These are phyloP conservation scores for Puffinus mauretanicus DNA, from an alignment of 2,113 vertebrate genomes.

Conservation along the genomic window DNA sequence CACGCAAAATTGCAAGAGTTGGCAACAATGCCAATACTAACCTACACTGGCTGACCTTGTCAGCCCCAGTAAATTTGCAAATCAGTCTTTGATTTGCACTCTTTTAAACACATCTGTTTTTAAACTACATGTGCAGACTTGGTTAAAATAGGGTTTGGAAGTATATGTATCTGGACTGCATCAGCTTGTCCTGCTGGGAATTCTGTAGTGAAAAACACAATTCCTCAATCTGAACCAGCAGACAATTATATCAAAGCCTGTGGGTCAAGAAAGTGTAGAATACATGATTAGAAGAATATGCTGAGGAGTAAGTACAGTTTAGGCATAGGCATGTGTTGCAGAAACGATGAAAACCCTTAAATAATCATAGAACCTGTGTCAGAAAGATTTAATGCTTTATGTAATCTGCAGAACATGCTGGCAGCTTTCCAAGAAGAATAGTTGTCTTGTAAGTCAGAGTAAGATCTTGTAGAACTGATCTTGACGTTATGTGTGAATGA, in stretches of 20 bases:
- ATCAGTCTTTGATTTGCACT: neutral
- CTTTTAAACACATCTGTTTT: neutral
- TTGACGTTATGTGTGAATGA: neutral
- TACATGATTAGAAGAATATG: neutral
- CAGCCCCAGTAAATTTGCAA: neutral
- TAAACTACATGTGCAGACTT: neutral
- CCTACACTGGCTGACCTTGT: neutral
- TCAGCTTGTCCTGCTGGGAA: neutral
- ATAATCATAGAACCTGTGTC: neutral
- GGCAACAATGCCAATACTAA: neutral
- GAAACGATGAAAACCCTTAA: neutral
- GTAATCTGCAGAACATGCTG: neutral
- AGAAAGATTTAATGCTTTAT: neutral
- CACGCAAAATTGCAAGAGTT: neutral
- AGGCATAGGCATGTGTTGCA: neutral
- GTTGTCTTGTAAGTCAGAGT: neutral
- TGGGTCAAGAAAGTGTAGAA: neutral
- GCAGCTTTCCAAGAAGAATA: conserved; percentile 2
- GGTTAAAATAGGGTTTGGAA: neutral
- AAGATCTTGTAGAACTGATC: neutral
- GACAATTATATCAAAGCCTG: neutral
- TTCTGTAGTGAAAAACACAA: neutral
- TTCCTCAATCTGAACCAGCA: neutral
- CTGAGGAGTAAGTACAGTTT: neutral
- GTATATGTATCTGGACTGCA: neutral